Evolutionary conservation across 2,797 vertebrate species (phyloP), one percentile per base, ranked within the genome.

Genomic region (Aythya fuligula): DNA sequence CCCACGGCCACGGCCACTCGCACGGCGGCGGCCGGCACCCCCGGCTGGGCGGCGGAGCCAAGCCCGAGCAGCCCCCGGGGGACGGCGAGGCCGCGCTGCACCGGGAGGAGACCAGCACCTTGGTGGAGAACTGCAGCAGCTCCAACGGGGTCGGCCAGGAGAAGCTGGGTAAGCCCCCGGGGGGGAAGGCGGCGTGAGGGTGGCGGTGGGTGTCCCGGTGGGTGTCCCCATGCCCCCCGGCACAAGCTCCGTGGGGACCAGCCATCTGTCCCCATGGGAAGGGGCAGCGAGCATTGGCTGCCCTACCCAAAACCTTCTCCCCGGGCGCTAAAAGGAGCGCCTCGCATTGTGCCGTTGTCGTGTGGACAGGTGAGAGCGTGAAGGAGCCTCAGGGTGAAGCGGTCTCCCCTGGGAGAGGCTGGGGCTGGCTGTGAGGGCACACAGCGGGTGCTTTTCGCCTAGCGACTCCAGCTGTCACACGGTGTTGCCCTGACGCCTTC

Each of bases 91-190:
- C 97, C 2, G 98, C 97, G 3, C 87, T 96, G 7, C 96, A 98
- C 67, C 97, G 96, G 53, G 99, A 99, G 87, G 99, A 99, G 98
- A 99, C 99, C 96, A 99, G 99, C 98, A 99, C 98, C 91, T 95
- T 99, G 88, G 99, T 99, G 95, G 98, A 97, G 66, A 98, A 97
- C 80, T 98, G 98, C 85, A 98, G 95, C 97, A 98, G 98, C 95
- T 98, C 98, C n/a, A 98, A 98, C 13, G 98, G 98, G 4, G 96
- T 97, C 57, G 97, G 97, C 87, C 58, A 97, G 94, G 97, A 97
- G 77, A 97, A 94, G 85, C 94, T 97, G 57, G 97, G 98, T 98
- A 95, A 97, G 96, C 24, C 62, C 60, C 70, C 28, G 76, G 9
- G 2, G 25, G 1, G 1, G 13, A 78, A 61, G 8, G 64, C 7